Evolutionary conservation across 2,113 vertebrate species (phyloP).

Genomic region (Damaliscus lunatus): DNA sequence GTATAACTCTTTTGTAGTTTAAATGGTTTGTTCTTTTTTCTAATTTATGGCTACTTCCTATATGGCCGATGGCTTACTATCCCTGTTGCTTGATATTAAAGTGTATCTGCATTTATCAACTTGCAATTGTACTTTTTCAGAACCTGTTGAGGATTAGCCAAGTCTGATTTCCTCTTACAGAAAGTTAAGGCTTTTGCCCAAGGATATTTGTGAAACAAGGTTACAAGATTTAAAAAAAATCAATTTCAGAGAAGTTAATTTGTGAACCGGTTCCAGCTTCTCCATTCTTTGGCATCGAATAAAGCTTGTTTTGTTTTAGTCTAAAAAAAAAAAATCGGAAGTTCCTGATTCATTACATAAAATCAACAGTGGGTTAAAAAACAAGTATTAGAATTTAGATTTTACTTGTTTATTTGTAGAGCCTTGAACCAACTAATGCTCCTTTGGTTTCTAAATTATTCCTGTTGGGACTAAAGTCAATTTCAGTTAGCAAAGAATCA

Average conservation of each 20-base stretch:
- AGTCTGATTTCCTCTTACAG: constrained; percentile 13
- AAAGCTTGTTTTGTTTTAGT: background rate
- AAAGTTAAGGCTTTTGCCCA: background rate
- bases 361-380: background rate
- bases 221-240: background rate
- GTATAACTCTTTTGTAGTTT: background rate
- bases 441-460: background rate
- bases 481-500: background rate
- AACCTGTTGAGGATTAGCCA: background rate
- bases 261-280: background rate
- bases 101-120: background rate
- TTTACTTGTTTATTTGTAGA: background rate
- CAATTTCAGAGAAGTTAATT: background rate
- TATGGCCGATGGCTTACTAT: background rate
- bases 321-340: background rate
- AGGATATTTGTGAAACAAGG: background rate
- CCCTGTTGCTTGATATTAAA: background rate
- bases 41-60: background rate
- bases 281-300: background rate
- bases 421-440: background rate
- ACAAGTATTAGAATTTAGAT: background rate
- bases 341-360: background rate
- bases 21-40: background rate
- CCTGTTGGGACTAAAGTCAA: background rate
- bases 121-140: background rate